A percentile compares a stretch with the other conserved stretches of the same genome.
phyloP scores from a whole-genome alignment of 2,113 vertebrate genomes.

The Nycticorax nycticorax region DNA sequence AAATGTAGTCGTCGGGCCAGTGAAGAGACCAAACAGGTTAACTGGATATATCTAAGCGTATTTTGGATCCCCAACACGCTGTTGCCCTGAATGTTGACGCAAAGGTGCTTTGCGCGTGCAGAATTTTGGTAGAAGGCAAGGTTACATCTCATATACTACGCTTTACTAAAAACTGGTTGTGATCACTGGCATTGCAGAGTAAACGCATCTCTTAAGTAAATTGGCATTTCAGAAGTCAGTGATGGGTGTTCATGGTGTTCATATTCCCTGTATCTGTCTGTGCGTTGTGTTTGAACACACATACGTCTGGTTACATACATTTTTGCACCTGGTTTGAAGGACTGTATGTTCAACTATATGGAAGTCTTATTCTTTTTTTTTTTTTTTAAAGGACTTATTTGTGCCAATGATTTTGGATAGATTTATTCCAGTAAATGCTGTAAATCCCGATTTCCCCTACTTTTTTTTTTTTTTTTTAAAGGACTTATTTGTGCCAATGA shows the following conservation, averaged over 20 bases:
- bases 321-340: background rate
- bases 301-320: accelerated
- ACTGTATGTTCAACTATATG: background rate
- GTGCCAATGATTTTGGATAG: background rate
- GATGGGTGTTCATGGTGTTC: background rate
- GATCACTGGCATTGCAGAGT: background rate
- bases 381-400: background rate
- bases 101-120: background rate
- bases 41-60: background rate
- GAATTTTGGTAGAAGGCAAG: background rate
- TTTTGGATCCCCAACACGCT: background rate
- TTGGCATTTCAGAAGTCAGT: background rate
- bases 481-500: background rate
- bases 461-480: too few species aligned
- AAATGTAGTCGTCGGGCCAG: background rate
- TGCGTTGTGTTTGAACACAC: background rate
- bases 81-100: background rate
- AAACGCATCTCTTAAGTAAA: background rate
- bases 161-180: background rate
- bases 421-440: background rate
- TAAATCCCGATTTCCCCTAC: background rate
- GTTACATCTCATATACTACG: background rate
- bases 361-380: background rate
- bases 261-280: background rate
- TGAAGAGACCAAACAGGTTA: background rate